These are phyloP conservation scores for Saccostrea echinata DNA, from an alignment of 1,140 invertebrate genomes.

Conservation along the genomic window DNA sequence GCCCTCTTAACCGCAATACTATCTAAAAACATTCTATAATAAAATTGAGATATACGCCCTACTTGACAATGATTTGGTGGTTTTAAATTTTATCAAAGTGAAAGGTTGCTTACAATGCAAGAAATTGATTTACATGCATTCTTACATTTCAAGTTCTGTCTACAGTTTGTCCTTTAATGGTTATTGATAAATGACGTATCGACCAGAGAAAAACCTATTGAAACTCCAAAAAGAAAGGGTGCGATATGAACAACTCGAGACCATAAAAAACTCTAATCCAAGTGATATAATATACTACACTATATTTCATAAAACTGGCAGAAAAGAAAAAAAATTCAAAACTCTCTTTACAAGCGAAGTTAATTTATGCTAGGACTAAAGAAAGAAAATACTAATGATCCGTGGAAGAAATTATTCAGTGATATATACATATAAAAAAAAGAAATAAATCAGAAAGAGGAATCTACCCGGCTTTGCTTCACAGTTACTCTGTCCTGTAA, in stretches of 20 bases:
- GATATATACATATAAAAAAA: background rate
- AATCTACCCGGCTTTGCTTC: background rate
- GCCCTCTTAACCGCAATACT: too few species aligned
- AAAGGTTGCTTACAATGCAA: conserved; percentile 1
- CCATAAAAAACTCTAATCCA: background rate
- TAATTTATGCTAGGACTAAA: background rate
- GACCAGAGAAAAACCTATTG: background rate
- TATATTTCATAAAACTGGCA: background rate
- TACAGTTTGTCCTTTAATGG: background rate
- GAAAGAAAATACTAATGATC: background rate
- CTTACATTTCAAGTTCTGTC: background rate
- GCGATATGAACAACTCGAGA: background rate
- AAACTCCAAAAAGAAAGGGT: background rate
- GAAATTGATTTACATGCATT: conserved; percentile 33
- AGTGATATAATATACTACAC: background rate
- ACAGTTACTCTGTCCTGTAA: background rate
- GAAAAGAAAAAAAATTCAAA: background rate
- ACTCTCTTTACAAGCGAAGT: background rate
- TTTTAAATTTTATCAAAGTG: background rate
- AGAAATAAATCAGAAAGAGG: background rate
- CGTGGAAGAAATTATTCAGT: background rate
- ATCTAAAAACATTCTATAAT: too few species aligned
- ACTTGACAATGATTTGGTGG: background rate
- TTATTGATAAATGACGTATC: conserved; percentile 1
- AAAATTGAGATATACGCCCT: too few species aligned